Percentiles rank a stretch among this genome's conserved stretches.
Conservation (phyloP, 1,140 invertebrate species). For the Drosophila arawakana region DNA sequence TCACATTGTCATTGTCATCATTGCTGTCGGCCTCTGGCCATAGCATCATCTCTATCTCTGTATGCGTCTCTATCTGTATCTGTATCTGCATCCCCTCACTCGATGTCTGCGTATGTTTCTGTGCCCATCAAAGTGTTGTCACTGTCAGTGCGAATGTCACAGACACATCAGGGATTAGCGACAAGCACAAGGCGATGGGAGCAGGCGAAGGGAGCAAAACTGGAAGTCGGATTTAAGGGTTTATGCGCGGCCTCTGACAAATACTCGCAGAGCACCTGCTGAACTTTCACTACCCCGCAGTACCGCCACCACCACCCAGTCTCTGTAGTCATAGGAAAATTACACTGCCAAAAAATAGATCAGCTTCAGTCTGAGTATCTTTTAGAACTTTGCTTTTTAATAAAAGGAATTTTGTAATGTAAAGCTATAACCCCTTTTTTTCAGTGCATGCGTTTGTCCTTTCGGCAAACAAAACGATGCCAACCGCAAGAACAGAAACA, state of each 20-base stretch:
- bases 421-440: no score
- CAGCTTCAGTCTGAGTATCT: no score
- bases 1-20: conserved; percentile 60
- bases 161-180: conserved; percentile 84
- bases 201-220: neutral
- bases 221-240: conserved; percentile 74
- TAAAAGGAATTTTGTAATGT: no score
- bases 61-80: conserved; percentile 33
- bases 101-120: conserved; percentile 41
- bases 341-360: neutral
- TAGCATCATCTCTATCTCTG: conserved; percentile 5
- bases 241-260: conserved; percentile 70
- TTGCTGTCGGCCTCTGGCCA: conserved; percentile 52
- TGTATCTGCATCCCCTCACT: conserved; percentile 20
- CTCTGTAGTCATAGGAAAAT: conserved; percentile 22
- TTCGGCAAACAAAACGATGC: conserved; percentile 79
- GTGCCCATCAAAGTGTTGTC: conserved; percentile 83
- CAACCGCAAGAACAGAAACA: conserved; percentile 79
- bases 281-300: neutral
- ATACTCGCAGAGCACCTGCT: conserved; percentile 66
- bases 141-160: conserved; percentile 84
- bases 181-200: conserved; percentile 46
- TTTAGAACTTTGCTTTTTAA: no score
- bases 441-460: conserved; percentile 50
- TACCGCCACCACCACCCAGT: neutral